Evolutionary conservation across 2,113 vertebrate genomes (phyloP), one percentile per base, ranked within the genome.

Genomic region (Lophotis ruficrista): DNA sequence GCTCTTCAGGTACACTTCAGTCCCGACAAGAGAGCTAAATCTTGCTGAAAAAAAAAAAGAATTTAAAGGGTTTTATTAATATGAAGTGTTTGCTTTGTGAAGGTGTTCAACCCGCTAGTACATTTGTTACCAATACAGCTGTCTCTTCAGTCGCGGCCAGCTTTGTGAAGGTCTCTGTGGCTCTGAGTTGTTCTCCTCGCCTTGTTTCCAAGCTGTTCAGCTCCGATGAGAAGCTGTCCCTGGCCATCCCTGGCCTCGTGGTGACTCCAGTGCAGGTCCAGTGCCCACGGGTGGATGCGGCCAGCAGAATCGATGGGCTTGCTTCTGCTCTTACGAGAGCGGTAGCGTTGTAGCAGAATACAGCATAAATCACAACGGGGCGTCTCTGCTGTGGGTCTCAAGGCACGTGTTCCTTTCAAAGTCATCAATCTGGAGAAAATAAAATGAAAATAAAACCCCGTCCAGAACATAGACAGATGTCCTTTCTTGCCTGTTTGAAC

Each of bases 71-170:
- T 97, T 2, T 95, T 96, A 85, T 77, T 94, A 93, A 61, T 84
- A 80, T 31, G 77, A 95, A 95, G n/a, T 85, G 65, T 95, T 96
- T 91, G 79, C 81, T 96, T 97, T 96, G 96, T 96, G 95, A 77
- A 94, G 77, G 51, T 89, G 79, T 85, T 72, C 37, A 51, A 3
- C 47, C 6, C 87, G 77, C 84, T 90, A 93, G 75, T 66, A 24
- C 82, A 31, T 89, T 72, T 86, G 45, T 94, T 89, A 71, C 45
- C 84, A 58, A 62, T 86, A 62, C 35, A 89, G 24, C 14, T 50
- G 72, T 24, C 19, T 61, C 43, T 27, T 77, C 68, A 35, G 10
- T 30, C 0, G 0, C 1, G 1, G 16, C 25, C 35, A 31, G 1
- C 27, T 50, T 38, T 14, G 38, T 37, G 56, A 60, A 45, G 50